Conservation (phyloP, 64 coral and sea anemone species). For the Actinia equina region DNA sequence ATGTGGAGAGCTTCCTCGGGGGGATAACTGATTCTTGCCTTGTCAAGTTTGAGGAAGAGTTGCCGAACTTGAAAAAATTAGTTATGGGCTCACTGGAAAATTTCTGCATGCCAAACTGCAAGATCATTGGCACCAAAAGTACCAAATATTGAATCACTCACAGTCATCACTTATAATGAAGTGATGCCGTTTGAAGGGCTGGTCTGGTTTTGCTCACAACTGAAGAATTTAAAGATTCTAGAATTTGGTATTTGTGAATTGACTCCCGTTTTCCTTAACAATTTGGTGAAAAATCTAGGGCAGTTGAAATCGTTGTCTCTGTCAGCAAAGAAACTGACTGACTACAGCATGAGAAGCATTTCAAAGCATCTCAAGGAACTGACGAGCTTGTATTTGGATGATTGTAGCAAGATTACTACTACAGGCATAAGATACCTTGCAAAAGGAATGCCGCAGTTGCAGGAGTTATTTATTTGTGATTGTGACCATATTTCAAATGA, state of each 20-base stretch:
- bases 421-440: slow-evolving; percentile 70
- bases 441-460: slow-evolving; percentile 54
- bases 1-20: slow-evolving; percentile 2
- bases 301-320: slow-evolving; percentile 79
- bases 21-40: slow-evolving; percentile 68
- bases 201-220: slow-evolving; percentile 50
- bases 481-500: slow-evolving; percentile 77
- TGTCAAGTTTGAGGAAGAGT: slow-evolving; percentile 49
- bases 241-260: slow-evolving; percentile 79
- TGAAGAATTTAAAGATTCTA: slow-evolving; percentile 69
- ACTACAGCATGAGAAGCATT: slow-evolving; percentile 73
- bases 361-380: slow-evolving; percentile 67
- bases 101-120: slow-evolving; percentile 64
- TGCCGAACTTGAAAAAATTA: slow-evolving; percentile 62
- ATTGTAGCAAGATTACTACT: slow-evolving; percentile 77
- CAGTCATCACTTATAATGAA: slow-evolving; percentile 55
- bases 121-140: slow-evolving; percentile 56
- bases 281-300: slow-evolving; percentile 61
- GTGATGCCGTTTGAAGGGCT: slow-evolving; percentile 57
- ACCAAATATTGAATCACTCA: slow-evolving; percentile 74
- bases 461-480: slow-evolving; percentile 85
- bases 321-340: slow-evolving; percentile 79
- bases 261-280: slow-evolving; percentile 60
- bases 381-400: slow-evolving; percentile 84
- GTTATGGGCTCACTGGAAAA: slow-evolving; percentile 88